Evolutionary conservation across 2,797 vertebrate species (phyloP), one percentile per base, ranked within the genome.

Genomic region (Alfaro cultratus): DNA sequence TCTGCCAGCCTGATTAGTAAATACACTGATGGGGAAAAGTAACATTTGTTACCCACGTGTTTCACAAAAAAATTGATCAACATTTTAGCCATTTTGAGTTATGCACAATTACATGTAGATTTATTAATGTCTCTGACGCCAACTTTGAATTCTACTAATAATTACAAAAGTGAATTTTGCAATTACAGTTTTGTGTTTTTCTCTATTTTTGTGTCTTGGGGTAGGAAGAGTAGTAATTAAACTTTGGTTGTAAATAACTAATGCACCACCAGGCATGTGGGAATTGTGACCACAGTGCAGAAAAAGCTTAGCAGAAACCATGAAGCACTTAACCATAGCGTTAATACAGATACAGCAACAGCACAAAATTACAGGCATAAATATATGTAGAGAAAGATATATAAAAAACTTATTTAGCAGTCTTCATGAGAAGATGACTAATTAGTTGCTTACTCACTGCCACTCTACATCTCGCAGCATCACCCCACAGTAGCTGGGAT

Each of bases 221-320:
- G 73, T 64, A 75, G 41, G 82, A 86, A 86, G 74, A 79, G 45
- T 53, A 81, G 47, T 77, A 78, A 87, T 73, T 83, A 79, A 82
- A 82, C 85, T 85, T 73, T 57, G 81, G 49, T 71, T 82, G 75
- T 90, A 77, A 84, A 90, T 91, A 88, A 91, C 86, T 81, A 81
- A 89, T 89, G 73, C 78, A 79, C 51, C 81, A 64, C 6, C 51
- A 75, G 78, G 47, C 80, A 72, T 77, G 75, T 78, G 79, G 80
- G 83, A 86, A 80, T 77, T 86, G 77, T 84, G 84, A 86, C 83
- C 87, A 80, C 78, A 73, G 84, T 41, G 43, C 45, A 62, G 73
- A 81, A 82, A 34, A 75, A 74, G 71, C 76, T 72, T 72, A 77
- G 82, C 62, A 80, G 70, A 80, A 82, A 83, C 34, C 74, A 77